Evolutionary conservation across 2,797 vertebrate species (phyloP), one percentile per base, ranked within the genome.

Genomic region (Melanotaenia trifasciata): DNA sequence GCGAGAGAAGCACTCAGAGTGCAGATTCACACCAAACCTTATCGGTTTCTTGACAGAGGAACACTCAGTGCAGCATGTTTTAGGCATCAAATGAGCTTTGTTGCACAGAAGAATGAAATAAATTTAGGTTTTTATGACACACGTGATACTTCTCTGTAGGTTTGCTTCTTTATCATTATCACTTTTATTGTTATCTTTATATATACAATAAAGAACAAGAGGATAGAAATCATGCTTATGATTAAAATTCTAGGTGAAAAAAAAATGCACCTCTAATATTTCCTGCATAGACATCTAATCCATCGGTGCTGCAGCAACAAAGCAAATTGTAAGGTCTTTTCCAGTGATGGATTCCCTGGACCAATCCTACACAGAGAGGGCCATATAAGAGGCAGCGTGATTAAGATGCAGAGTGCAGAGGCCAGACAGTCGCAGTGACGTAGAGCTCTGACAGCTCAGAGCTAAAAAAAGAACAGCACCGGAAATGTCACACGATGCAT

Each of bases 341-440:
- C 20, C 57, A 65, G 45, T 12, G 36, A 66, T 38, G 14, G 10
- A 60, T 70, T 69, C 30, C 9, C 47, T 54, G 26, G 28, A 43
- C 33, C 56, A 60, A 35, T 71, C 32, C 45, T 64, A 70, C 38
- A 22, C 57, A 26, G 56, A 38, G 58, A 50, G 20, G 22, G 32
- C 57, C 26, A 8, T 40, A 16, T 38, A 43, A 54, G 72, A 35
- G 56, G 54, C 58, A 43, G 62, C 24, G 60, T 86, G 78, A 84
- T 86, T 84, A 81, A 86, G 81, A 90, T 89, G 90, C 86, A 79
- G 61, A 74, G 86, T 14, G 80, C 79, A 76, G 83, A 70, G 83
- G 80, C 76, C 86, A 78, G 81, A 57, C 84, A 87, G 85, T 50
- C 50, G 56, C 84, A 65, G 81, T 88, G 90, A 90, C 83, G 84